Evolutionary conservation across 2,797 vertebrate genomes (phyloP).

Genomic region (Pseudopleuronectes americanus): DNA sequence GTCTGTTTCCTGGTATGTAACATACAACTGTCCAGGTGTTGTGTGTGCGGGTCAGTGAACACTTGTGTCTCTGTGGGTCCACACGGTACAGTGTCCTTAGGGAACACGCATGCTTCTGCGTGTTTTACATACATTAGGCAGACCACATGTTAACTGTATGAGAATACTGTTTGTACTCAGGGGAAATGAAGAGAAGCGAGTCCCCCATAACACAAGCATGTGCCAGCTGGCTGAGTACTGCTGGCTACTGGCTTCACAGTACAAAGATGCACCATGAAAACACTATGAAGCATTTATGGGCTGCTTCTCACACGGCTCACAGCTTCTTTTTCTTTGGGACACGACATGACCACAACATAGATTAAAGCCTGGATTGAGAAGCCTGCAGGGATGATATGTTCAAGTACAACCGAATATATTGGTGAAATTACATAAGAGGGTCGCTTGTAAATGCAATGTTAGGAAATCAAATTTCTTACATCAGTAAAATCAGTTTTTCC

Average conservation of each 20-base stretch:
- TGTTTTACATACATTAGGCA: conserved; percentile 44
- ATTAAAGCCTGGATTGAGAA: neutral
- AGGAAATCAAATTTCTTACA: too few species aligned
- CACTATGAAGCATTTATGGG: neutral
- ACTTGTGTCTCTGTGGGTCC: conserved; percentile 44
- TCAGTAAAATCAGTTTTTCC: too few species aligned
- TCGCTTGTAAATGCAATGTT: too few species aligned
- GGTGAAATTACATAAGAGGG: too few species aligned
- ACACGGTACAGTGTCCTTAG: conserved; percentile 42
- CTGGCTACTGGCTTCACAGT: neutral
- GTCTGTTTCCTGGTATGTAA: conserved; percentile 50
- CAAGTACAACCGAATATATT: too few species aligned
- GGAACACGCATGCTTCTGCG: conserved; percentile 41
- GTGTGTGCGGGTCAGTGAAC: conserved; percentile 67
- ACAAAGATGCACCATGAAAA: neutral
- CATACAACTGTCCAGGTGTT: conserved; percentile 72
- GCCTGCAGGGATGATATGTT: too few species aligned
- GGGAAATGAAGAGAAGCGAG: neutral
- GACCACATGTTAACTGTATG: conserved; percentile 31
- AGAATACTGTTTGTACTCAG: conserved; percentile 16
- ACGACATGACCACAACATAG: neutral
- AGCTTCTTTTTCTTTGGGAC: too few species aligned
- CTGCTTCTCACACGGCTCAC: too few species aligned
- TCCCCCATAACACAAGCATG: neutral
- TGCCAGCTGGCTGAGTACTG: neutral